Evolutionary conservation across 2,113 vertebrate species (phyloP), one percentile per base, ranked within the genome.

Genomic region (Strix uralensis): DNA sequence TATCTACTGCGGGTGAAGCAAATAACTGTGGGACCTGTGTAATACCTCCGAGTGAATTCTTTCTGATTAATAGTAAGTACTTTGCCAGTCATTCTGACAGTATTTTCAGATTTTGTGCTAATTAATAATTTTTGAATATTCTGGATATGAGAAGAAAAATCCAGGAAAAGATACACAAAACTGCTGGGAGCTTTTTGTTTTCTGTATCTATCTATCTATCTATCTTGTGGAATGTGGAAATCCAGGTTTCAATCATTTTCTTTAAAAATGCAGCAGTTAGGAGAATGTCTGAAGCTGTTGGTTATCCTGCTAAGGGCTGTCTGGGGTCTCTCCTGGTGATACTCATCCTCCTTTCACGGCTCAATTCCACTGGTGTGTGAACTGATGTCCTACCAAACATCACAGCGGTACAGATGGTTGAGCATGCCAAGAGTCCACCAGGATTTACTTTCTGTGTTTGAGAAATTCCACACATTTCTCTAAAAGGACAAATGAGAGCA

Each of bases 151-250:
- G 47, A 62, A 21, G 3, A 15, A 52, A 21, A 29, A 62, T 47
- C 7, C 32, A 93, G 73, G 36, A 7, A 22, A 66, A 59, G 42
- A 38, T 55, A 10, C 38, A 23, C 27, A 21, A 3, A 66, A 12
- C 20, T 62, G 7, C 65, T 14, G 79, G 34, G 82, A 52, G 62
- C 1, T 75, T 38, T 79, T 55, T 46, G 11, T 8, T 82, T 34
- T 32, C 34, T 38, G n/a, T 21, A 0, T 62, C 1, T n/a, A 14
- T 40, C 0, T 29, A 2, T 23, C 0, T 15, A 4, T 36, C 40
- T 21, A 0, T 61, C 4, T 46, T 10, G 27, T 52, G 70, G 62
- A 22, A 40, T 27, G 27, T 3, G 52, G 25, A 51, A 32, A 84
- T 15, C 8, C 23, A 42, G 52, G 29, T 17, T 90, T 72, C 18